Conservation (phyloP, 2,888 invertebrate species). For the Boloria selene region DNA sequence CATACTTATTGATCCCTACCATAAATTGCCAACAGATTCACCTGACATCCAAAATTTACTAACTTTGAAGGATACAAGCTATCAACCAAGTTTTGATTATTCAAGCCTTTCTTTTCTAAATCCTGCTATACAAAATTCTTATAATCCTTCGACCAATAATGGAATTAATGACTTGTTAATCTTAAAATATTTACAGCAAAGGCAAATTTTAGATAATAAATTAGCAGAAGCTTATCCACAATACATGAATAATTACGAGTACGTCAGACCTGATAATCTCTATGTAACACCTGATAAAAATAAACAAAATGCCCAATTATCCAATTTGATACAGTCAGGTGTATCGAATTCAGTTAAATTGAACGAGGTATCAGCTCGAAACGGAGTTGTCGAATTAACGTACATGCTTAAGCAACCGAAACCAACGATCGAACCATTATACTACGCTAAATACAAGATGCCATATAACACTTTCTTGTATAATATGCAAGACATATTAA, state of each 20-base stretch:
- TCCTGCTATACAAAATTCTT: too few relatives aligned
- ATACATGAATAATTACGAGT: constrained; percentile 3
- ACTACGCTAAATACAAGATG: constrained; percentile 63
- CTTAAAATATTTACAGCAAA: neutral
- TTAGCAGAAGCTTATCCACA: neutral
- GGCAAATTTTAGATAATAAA: neutral
- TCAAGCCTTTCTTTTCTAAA: too few relatives aligned
- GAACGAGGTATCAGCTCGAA: constrained; percentile 43
- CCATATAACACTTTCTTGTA: constrained; percentile 54
- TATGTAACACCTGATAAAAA: constrained; percentile 29
- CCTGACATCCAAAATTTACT: neutral
- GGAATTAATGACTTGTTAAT: neutral
- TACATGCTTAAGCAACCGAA: constrained; percentile 57
- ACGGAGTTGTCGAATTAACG: constrained; percentile 60
- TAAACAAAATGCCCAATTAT: constrained; percentile 37
- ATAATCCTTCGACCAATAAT: neutral
- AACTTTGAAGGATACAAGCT: neutral
- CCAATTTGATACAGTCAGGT: constrained; percentile 45
- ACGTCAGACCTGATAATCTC: constrained; percentile 16
- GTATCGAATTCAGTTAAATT: constrained; percentile 54
- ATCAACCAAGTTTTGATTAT: neutral
- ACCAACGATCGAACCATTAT: constrained; percentile 55
- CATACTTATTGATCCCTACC: too few relatives aligned
- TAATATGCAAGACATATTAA: constrained; percentile 47
- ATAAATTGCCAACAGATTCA: neutral